phyloP scores from a whole-genome alignment of 1,140 invertebrate species.

The Maconellicoccus hirsutus region DNA sequence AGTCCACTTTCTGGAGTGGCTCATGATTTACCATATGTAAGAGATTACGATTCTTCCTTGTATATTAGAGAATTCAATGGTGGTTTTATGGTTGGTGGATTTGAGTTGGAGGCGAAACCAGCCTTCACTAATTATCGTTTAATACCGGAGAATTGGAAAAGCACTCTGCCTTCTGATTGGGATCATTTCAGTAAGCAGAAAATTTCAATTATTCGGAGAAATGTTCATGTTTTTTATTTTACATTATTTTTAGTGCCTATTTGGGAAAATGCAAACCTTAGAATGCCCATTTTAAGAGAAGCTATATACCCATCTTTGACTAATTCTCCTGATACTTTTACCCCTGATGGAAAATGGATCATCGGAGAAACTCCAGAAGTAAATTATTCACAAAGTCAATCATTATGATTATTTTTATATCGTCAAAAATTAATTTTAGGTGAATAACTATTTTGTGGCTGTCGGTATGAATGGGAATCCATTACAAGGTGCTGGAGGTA shows the following conservation, averaged over 20 bases:
- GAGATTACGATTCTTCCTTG: conserved; percentile 56
- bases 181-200: conserved; percentile 51
- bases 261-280: conserved; percentile 49
- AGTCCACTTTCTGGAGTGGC: conserved; percentile 35
- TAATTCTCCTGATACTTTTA: conserved; percentile 65
- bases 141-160: conserved; percentile 48
- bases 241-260: conserved; percentile 36
- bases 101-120: conserved; percentile 51
- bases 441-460: conserved; percentile 72
- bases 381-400: too few species aligned
- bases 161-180: conserved; percentile 42
- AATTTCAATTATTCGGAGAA: background rate
- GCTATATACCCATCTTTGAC: conserved; percentile 43
- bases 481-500: conserved; percentile 56
- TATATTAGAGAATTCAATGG: conserved; percentile 39
- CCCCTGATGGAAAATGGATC: conserved; percentile 55
- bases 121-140: conserved; percentile 44
- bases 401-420: too few species aligned
- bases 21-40: conserved; percentile 41
- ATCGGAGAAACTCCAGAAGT: conserved; percentile 62
- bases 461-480: conserved; percentile 55
- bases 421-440: conserved; percentile 34
- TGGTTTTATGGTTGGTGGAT: conserved; percentile 53
- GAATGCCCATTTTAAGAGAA: conserved; percentile 50
- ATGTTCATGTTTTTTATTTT: background rate